Evolutionary conservation across 2,797 vertebrate genomes (phyloP), one percentile per base, ranked within the genome.

Genomic region (Sciurus vulgaris): DNA sequence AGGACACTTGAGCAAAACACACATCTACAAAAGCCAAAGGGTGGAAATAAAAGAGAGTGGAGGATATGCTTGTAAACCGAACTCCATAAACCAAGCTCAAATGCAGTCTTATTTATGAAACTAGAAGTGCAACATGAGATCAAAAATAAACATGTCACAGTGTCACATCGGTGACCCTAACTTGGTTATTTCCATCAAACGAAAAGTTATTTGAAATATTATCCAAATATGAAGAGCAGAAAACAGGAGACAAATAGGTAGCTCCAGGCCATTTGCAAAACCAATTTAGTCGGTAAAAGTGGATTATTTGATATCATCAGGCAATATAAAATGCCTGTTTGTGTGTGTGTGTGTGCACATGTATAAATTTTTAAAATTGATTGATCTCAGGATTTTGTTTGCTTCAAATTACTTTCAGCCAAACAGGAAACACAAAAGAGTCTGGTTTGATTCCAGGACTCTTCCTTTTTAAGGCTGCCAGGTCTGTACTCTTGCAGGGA

Each of bases 401-500:
- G 18, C 33, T 93, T 95, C 77, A 72, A 35, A 88, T 79, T 94
- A n/a, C 49, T 74, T 63, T 89, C 77, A 38, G 9, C 54, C 73
- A 88, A 91, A 97, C 70, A 95, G 91, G 89, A 93, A 94, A 88
- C 83, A 95, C 90, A 85, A 79, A 92, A 33, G 44, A 69, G 20
- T 30, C 95, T 84, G 85, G 74, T 94, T 49, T 81, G 86, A 89
- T 89, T 95, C 92, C 79, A 92, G 35, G 51, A 86, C 61, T 70
- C 85, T 85, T 91, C 41, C 72, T 93, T 96, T 96, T 74, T n/a
- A 65, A 91, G 59, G 77, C 88, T 89, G 86, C 91, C 86, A 89
- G 88, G 63, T 94, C 90, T 91, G 38, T 77, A 54, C 73, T 84
- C 61, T 73, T 44, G 22, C 54, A 90, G 70, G 30, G 78, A 82